Base-by-base conservation (phyloP, 1,140 invertebrate species). In the Parasteatoda tepidariorum region DNA sequence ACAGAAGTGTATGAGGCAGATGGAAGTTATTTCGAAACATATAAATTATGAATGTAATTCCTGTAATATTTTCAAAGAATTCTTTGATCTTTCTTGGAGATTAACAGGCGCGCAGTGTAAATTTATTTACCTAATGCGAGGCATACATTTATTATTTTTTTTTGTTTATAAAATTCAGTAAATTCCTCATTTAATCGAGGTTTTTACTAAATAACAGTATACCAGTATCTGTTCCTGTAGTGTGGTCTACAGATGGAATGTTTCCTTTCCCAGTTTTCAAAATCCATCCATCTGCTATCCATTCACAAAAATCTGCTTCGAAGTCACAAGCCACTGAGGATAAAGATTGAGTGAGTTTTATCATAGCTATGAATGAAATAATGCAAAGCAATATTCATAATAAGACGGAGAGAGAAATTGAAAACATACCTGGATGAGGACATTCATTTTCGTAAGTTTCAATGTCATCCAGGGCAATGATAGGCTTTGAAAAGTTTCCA, bases 301-400 rank as follows among this genome's bases (percentile, higher is more conserved):
- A 68, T 3, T 67, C 64, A 28, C 78, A 82, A 15, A 28, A 67
- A 41, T 70, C 78, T 4, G 64, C 18, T 71, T 82, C 78, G 62
- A 82, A 82, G 48, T 82, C 78, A 31, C 78, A 82, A 28, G 33
- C 62, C 3, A 82, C 78, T 82, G 22, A 28, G 66, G 33, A 24
- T 30, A 31, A 74, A 54, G 24, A 9, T n/a, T n/a, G n/a, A n/a
- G n/a, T n/a, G n/a, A n/a, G n/a, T n/a, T n/a, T n/a, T n/a, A n/a
- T n/a, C n/a, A n/a, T n/a, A n/a, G n/a, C n/a, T n/a, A n/a, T n/a
- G n/a, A n/a, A n/a, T n/a, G n/a, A n/a, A n/a, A n/a, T n/a, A n/a
- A n/a, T n/a, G 24, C 6, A 22, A 15, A 15, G 24, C 9, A 15
- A 15, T 15, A 59, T 15, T 15, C 57, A 59, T 59, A 5, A 15